Base-by-base conservation (phyloP, 2,888 invertebrate genomes). In the Mesorhabditis sp. region DNA sequence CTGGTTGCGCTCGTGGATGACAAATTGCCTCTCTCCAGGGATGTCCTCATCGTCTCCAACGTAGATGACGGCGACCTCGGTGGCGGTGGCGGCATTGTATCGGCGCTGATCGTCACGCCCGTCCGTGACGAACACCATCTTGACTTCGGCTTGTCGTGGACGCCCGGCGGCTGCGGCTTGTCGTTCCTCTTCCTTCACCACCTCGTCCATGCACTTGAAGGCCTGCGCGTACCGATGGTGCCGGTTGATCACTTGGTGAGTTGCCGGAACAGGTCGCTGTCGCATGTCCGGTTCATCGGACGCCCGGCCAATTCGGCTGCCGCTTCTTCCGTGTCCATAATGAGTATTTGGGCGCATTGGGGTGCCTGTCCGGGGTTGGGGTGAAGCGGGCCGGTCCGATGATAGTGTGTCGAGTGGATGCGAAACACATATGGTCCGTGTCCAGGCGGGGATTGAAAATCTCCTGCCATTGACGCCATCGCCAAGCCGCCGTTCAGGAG, bases 11-110 rank as follows among this genome's bases (percentile, higher is more conserved):
- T n/a, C 71, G 71, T 75, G 79, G 50, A 87, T 66, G 62, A 85
- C 73, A 45, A 87, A 85, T 78, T 86, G 58, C 83, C 61, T 86
- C 78, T 13, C 50, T 2, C 45, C 66, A 0, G 74, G 75, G 43
- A 72, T 45, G 10, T 67, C 77, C n/a, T 65, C 75, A 45, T 73
- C 70, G 4, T 70, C 43, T n/a, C 70, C 78, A 45, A 79, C 74
- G 45, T 66, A 81, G 7, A 82, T 70, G 6, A 75, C 72, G 5
- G 80, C 77, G 3, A 82, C 74, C 71, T 83, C 77, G 41, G 64
- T 67, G 5, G 67, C 7, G 13, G 69, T 70, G 28, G 78, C 76
- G 5, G 65, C 68, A 58, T 80, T 82, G 69, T 72, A 81, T 41
- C 75, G 7, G 3, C 76, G 42, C 4, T 43, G 67, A 62, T 74